Evolutionary conservation across 2,888 invertebrate species (phyloP).

Genomic region (Clistopyga incitator): DNA sequence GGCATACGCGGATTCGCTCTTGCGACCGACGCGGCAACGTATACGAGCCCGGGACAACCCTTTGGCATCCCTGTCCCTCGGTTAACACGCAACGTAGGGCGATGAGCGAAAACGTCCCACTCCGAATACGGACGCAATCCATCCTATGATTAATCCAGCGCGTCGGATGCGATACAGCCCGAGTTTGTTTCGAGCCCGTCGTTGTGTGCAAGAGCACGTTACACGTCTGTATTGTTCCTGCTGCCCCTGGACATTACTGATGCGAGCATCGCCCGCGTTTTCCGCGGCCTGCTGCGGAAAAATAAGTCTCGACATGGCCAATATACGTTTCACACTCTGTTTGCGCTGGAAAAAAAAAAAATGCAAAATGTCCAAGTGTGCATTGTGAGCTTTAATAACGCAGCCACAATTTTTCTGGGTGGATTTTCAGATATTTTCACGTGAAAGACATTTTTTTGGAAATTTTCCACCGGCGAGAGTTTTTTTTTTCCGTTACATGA

Average conservation of each 20-base stretch:
- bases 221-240: slow-evolving; percentile 19
- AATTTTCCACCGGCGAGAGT: too few relatives aligned
- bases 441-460: too few relatives aligned
- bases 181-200: slow-evolving; percentile 33
- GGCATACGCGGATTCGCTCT: slow-evolving; percentile 29
- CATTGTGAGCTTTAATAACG: neutral
- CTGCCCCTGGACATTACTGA: slow-evolving; percentile 25
- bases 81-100: slow-evolving; percentile 32
- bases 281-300: slow-evolving; percentile 16
- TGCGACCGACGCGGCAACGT: neutral
- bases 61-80: slow-evolving; percentile 18
- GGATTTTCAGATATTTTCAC: too few relatives aligned
- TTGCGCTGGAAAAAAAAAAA: slow-evolving; percentile 6
- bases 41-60: neutral
- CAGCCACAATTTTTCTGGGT: neutral
- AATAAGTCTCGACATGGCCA: neutral
- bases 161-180: slow-evolving; percentile 26
- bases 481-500: too few relatives aligned
- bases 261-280: slow-evolving; percentile 14
- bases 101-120: slow-evolving; percentile 32
- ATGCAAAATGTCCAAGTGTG: neutral
- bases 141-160: slow-evolving; percentile 51
- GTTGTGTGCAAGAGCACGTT: neutral
- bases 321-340: neutral
- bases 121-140: slow-evolving; percentile 45